Conservation (phyloP, 2,888 invertebrate species). For the Lasioglossum vierecki region DNA sequence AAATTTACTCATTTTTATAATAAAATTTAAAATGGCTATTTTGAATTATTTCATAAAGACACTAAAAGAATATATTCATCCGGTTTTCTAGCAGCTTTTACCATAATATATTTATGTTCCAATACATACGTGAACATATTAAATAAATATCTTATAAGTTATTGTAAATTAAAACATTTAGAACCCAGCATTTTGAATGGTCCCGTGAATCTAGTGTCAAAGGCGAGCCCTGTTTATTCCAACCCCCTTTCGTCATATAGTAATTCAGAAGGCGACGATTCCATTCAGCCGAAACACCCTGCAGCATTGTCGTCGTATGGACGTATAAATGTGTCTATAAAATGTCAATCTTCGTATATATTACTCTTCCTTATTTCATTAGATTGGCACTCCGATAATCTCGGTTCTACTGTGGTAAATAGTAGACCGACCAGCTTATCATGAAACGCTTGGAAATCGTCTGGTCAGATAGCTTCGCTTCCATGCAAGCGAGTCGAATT, state of each 20-base stretch:
- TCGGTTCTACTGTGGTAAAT: neutral
- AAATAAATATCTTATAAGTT: too few relatives aligned
- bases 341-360: neutral
- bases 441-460: constrained; percentile 10
- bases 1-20: too few relatives aligned
- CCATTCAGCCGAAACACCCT: neutral
- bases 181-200: too few relatives aligned
- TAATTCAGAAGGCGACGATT: neutral
- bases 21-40: too few relatives aligned
- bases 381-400: neutral
- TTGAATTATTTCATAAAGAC: too few relatives aligned
- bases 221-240: neutral
- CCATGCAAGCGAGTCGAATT: constrained; percentile 32
- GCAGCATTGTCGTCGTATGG: neutral
- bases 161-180: too few relatives aligned
- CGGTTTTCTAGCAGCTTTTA: too few relatives aligned
- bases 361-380: neutral
- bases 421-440: constrained; percentile 9
- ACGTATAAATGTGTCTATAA: neutral
- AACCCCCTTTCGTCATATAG: neutral
- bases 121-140: too few relatives aligned
- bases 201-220: too few relatives aligned
- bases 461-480: constrained; percentile 12
- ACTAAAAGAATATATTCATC: too few relatives aligned
- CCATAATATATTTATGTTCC: too few relatives aligned